Evolutionary conservation across 2,888 invertebrate species (phyloP), one percentile per base, ranked within the genome.

Genomic region (Drosophila prostipennis): DNA sequence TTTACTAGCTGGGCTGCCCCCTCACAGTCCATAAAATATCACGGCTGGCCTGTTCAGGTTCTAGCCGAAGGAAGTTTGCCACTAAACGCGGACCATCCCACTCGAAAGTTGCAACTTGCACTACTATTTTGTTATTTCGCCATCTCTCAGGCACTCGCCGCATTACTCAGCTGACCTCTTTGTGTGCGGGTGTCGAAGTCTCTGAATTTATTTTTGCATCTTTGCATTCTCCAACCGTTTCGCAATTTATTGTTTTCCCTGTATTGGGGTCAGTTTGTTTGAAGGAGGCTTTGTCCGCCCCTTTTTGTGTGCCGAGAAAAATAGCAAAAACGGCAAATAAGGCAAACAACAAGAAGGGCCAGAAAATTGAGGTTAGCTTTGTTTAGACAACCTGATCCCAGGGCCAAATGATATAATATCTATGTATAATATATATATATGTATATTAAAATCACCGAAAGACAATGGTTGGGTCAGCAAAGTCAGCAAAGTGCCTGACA

Each of bases 241-340:
- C 67, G 72, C 83, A 85, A 84, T 84, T 85, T 84, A 87, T 84
- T 84, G 76, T 78, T 73, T 80, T 85, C 71, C 79, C 71, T 73
- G 69, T 77, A 87, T 84, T 84, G 87, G 79, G 87, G 84, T 84
- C 84, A 84, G 74, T 76, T 77, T 59, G 65, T 70, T 63, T 40
- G 76, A 54, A 64, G 68, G 39, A 69, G 69, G 57, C 52, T 23
- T 42, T 29, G 55, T 16, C 42, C 45, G 40, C 19, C 64, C 16
- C 16, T 60, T 32, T 46, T 19, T 43, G 16, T 32, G 23, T 19
- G 69, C 72, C 36, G 2, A 34, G 26, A 26, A 60, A 48, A 80
- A 75, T 61, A 72, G 74, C 87, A 86, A 74, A 29, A 29, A 29
- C 29, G 7, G 29, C 29, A 34, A 34, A 74, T 83, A 77, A 40